A percentile compares a stretch with the other conserved stretches of the same genome.
These are phyloP conservation scores for Caenorhabditis afra DNA, from an alignment of 2,888 invertebrate species.

Conservation along the genomic window DNA sequence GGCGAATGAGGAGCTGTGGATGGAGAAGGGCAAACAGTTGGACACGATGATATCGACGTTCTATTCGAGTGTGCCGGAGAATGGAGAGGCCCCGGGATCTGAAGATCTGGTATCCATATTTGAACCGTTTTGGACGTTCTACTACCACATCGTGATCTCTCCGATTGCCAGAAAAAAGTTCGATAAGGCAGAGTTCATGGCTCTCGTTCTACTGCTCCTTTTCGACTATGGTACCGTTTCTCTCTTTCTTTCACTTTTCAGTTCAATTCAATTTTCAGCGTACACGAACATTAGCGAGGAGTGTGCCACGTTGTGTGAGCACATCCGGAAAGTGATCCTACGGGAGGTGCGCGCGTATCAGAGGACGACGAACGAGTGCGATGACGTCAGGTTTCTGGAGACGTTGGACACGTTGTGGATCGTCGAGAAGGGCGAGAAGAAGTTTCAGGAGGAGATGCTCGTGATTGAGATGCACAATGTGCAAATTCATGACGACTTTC, in stretches of 20 bases:
- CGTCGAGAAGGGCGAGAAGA: slow-evolving; percentile 25
- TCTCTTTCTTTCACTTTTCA: no score
- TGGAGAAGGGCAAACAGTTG: not conserved
- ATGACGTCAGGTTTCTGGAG: slow-evolving; percentile 6
- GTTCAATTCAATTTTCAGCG: no score
- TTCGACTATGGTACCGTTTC: not conserved
- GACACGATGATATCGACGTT: not conserved
- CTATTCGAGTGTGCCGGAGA: not conserved
- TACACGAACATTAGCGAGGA: slow-evolving; percentile 1
- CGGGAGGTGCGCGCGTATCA: slow-evolving; percentile 8
- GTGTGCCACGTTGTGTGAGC: slow-evolving; percentile 1
- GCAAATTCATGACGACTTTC: slow-evolving; percentile 22
- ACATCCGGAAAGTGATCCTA: slow-evolving; percentile 14
- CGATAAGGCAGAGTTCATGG: slow-evolving; percentile 28
- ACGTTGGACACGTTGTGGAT: slow-evolving; percentile 9
- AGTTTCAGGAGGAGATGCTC: slow-evolving; percentile 30
- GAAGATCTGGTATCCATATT: not conserved
- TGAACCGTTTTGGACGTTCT: not conserved
- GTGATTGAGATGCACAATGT: slow-evolving; percentile 32
- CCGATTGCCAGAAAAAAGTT: not conserved
- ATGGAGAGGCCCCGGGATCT: not conserved
- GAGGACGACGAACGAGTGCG: no score
- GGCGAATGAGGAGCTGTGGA: not conserved
- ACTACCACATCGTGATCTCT: not conserved
- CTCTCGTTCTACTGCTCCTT: not conserved